phyloP scores from a whole-genome alignment of 2,888 invertebrate species.

The Coelopa pilipes region DNA sequence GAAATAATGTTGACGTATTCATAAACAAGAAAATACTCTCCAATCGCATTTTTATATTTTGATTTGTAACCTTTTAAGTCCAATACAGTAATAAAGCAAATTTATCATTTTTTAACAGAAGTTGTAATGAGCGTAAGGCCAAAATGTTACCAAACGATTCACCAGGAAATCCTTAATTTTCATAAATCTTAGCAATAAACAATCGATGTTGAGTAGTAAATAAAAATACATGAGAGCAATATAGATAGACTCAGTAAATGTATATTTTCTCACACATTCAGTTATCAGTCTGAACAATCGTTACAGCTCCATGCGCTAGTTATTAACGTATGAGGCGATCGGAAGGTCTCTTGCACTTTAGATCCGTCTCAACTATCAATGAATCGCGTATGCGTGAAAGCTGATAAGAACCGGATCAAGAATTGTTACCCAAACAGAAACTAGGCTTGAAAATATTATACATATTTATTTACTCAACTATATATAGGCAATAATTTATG shows the following conservation, averaged over 20 bases:
- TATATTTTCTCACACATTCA: neutral
- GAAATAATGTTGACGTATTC: neutral
- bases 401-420: constrained; percentile 25
- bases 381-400: neutral
- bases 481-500: neutral
- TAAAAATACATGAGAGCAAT: neutral
- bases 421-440: neutral
- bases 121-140: no score
- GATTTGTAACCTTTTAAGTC: neutral
- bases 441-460: neutral
- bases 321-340: constrained; percentile 2
- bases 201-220: neutral
- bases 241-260: no score
- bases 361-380: neutral
- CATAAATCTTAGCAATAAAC: neutral
- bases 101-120: no score
- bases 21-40: neutral
- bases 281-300: neutral
- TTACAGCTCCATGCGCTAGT: neutral
- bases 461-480: neutral
- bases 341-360: neutral
- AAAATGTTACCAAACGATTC: no score
- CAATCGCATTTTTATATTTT: neutral
- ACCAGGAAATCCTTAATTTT: no score
- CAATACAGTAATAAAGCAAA: neutral